phyloP scores from a whole-genome alignment of 2,113 vertebrate genomes.

The Austrofundulus limnaeus region DNA sequence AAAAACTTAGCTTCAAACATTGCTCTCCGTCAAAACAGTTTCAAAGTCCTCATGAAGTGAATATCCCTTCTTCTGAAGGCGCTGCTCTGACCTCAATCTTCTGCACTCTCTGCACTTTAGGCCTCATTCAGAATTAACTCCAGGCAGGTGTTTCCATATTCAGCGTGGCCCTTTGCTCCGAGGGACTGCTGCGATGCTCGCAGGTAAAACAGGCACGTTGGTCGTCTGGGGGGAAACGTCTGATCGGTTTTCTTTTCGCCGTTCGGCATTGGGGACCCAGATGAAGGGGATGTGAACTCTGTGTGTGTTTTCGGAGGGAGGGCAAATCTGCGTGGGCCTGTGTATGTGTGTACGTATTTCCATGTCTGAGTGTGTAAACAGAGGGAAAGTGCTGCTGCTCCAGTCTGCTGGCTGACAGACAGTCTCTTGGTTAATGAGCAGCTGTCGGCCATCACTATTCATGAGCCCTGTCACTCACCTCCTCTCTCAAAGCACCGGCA shows the following conservation, averaged over 20 bases:
- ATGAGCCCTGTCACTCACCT: conserved; percentile 77
- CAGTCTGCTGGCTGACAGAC: conserved; percentile 72
- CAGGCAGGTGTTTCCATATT: conserved; percentile 60
- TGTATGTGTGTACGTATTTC: conserved; percentile 28
- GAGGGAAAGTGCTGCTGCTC: conserved; percentile 55
- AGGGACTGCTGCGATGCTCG: conserved; percentile 39
- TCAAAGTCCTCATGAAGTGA: conserved; percentile 18
- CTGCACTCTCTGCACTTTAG: conserved; percentile 37
- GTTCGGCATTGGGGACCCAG: conserved; percentile 46
- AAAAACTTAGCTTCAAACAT: conserved; percentile 5
- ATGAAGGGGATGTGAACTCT: conserved; percentile 61
- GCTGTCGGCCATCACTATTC: conserved; percentile 80
- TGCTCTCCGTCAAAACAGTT: background rate
- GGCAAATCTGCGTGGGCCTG: conserved; percentile 32
- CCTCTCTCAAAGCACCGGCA: conserved; percentile 62
- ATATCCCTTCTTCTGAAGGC: background rate
- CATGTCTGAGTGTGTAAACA: conserved; percentile 35
- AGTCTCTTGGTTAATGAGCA: conserved; percentile 80
- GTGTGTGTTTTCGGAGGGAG: conserved; percentile 5
- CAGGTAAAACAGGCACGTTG: conserved; percentile 43
- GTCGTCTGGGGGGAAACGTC: conserved; percentile 34
- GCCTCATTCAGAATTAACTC: conserved; percentile 55
- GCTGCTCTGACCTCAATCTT: conserved; percentile 20
- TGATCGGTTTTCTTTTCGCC: conserved; percentile 36
- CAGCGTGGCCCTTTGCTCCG: conserved; percentile 40